A percentile compares a stretch with the other conserved stretches of the same genome.
These are phyloP conservation scores for Caenorhabditis uteleia DNA, from an alignment of 2,888 invertebrate genomes.

Conservation along the genomic window DNA sequence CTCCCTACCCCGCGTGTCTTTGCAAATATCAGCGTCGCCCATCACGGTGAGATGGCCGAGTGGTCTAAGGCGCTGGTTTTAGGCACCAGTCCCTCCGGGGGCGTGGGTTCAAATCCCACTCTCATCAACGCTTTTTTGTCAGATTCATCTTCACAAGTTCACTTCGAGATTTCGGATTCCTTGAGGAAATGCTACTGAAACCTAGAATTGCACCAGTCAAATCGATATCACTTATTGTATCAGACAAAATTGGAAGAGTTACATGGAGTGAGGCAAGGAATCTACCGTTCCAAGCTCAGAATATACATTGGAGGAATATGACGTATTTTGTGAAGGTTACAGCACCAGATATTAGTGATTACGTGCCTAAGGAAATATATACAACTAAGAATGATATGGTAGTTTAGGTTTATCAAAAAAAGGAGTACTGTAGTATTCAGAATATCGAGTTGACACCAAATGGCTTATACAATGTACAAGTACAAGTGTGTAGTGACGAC, in stretches of 20 bases:
- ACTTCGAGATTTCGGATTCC: conserved; percentile 43
- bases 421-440: conserved; percentile 24
- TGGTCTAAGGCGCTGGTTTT: conserved; percentile 88
- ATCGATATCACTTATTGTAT: conserved; percentile 46
- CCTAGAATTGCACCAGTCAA: conserved; percentile 42
- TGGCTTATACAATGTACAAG: conserved; percentile 27
- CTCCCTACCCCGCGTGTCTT: conserved; percentile 21
- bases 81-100: conserved; percentile 82
- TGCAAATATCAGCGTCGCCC: conserved; percentile 71
- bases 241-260: conserved; percentile 44
- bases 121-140: conserved; percentile 42
- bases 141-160: conserved; percentile 33
- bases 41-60: conserved; percentile 77
- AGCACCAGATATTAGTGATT: conserved; percentile 16
- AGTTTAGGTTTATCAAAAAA: neutral
- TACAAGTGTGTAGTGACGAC: conserved; percentile 36
- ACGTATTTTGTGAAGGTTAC: conserved; percentile 30
- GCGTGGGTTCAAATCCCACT: conserved; percentile 64
- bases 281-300: conserved; percentile 56
- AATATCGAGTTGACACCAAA: conserved; percentile 25
- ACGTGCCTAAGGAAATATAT: conserved; percentile 16
- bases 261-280: conserved; percentile 49
- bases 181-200: conserved; percentile 45
- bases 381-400: conserved; percentile 20
- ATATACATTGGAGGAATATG: conserved; percentile 31